Evolutionary conservation across 2,888 invertebrate species (phyloP).

Genomic region (Petrolisthes cinctipes): DNA sequence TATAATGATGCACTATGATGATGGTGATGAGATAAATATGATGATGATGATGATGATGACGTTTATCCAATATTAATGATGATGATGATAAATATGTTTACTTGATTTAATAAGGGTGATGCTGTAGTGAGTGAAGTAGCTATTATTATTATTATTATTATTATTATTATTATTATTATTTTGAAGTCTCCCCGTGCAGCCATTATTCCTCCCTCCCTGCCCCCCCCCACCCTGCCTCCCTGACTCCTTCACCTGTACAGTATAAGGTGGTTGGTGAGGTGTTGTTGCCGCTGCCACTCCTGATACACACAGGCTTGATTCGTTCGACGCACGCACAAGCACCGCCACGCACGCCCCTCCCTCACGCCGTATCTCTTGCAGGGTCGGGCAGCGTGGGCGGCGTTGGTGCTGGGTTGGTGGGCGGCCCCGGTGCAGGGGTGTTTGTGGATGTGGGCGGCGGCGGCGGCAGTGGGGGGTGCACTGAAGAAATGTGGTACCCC

Average conservation of each 20-base stretch:
- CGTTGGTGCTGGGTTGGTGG: conserved; percentile 24
- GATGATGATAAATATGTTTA: too few relatives aligned
- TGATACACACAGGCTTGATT: not conserved
- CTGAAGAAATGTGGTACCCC: conserved; percentile 60
- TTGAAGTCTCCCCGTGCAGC: not conserved
- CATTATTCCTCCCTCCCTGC: not conserved
- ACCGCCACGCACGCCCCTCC: conserved; percentile 26
- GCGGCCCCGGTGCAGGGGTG: conserved; percentile 14
- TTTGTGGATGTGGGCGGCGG: conserved; percentile 25
- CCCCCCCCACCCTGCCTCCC: not conserved
- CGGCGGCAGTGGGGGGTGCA: conserved; percentile 22
- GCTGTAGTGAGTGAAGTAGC: too few relatives aligned
- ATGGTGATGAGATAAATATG: too few relatives aligned
- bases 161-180: too few relatives aligned
- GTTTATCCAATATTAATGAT: too few relatives aligned
- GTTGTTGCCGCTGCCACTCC: conserved; percentile 7
- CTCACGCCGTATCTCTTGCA: conserved; percentile 63
- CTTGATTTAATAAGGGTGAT: too few relatives aligned
- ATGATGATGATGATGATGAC: too few relatives aligned
- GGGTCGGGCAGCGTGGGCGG: conserved; percentile 48
- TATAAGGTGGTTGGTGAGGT: not conserved
- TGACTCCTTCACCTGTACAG: not conserved
- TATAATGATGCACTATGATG: too few relatives aligned
- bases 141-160: too few relatives aligned
- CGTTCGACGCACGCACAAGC: too few relatives aligned